Evolutionary conservation across 1,140 invertebrate genomes (phyloP).

Genomic region (Mercenaria mercenaria): DNA sequence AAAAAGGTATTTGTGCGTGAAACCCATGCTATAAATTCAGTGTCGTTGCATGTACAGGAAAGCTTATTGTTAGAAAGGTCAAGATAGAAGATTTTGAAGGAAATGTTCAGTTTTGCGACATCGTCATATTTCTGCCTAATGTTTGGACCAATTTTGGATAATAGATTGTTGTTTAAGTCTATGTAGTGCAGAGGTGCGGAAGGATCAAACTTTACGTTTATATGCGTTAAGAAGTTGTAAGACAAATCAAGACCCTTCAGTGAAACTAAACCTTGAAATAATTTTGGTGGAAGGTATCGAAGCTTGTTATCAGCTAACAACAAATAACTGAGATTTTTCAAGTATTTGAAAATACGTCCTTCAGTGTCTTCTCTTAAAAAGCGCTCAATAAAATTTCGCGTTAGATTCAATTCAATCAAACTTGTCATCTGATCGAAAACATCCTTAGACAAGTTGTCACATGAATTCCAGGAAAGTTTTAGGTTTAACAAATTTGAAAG

Average conservation of each 20-base stretch:
- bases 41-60: slow-evolving; percentile 25
- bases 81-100: background rate
- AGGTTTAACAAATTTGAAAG: background rate
- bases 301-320: slow-evolving; percentile 3
- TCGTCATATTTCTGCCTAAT: background rate
- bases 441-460: slow-evolving; percentile 1
- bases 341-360: slow-evolving; percentile 6
- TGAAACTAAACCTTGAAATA: slow-evolving; percentile 1
- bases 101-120: background rate
- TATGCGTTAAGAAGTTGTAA: slow-evolving; percentile 15
- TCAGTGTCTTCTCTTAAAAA: background rate
- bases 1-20: background rate
- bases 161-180: background rate
- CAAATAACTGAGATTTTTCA: background rate
- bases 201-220: background rate
- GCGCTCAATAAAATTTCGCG: slow-evolving; percentile 4
- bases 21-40: slow-evolving; percentile 16
- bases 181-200: background rate
- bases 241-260: background rate
- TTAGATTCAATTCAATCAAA: background rate
- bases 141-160: background rate
- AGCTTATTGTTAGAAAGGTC: slow-evolving; percentile 31
- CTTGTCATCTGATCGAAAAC: slow-evolving; percentile 1
- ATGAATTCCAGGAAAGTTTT: slow-evolving; percentile 5
- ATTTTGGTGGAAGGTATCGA: background rate